These are phyloP conservation scores for Macrotis lagotis DNA, from an alignment of 2,113 vertebrate species.

Conservation along the genomic window DNA sequence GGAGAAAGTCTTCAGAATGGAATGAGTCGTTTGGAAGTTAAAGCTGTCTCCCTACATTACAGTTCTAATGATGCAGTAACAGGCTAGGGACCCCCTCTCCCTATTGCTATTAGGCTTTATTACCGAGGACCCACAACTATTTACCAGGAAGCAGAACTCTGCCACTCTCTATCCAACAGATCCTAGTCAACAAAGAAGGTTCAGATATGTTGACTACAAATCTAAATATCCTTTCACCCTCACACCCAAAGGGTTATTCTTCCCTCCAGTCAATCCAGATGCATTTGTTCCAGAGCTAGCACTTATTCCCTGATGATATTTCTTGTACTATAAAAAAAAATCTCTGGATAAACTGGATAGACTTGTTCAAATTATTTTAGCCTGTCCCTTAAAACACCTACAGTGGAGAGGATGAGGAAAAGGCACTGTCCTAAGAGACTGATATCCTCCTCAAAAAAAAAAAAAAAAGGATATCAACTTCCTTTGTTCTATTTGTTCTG, in stretches of 20 bases:
- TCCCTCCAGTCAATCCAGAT: not conserved
- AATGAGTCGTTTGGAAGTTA: not conserved
- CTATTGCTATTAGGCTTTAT: not conserved
- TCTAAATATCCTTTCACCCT: not conserved
- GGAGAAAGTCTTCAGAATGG: not conserved
- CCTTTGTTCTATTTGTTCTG: constrained; percentile 25
- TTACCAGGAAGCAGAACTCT: not conserved
- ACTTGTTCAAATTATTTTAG: not conserved
- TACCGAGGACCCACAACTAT: not conserved
- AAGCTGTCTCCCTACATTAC: not conserved
- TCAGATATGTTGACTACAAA: not conserved
- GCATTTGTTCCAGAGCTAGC: not conserved
- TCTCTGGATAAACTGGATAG: not conserved
- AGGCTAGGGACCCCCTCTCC: not conserved
- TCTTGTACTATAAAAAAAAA: not conserved
- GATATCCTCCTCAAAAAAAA: not conserved
- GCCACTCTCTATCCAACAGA: not conserved
- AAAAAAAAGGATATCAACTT: not conserved
- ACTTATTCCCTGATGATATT: not conserved
- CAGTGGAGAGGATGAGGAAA: not conserved
- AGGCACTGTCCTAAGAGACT: not conserved
- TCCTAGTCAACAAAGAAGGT: not conserved
- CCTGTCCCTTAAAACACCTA: not conserved
- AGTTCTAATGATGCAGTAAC: not conserved
- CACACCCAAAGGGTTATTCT: not conserved